Conservation (phyloP, 2,888 invertebrate species). For the Yponomeuta plumbellus region DNA sequence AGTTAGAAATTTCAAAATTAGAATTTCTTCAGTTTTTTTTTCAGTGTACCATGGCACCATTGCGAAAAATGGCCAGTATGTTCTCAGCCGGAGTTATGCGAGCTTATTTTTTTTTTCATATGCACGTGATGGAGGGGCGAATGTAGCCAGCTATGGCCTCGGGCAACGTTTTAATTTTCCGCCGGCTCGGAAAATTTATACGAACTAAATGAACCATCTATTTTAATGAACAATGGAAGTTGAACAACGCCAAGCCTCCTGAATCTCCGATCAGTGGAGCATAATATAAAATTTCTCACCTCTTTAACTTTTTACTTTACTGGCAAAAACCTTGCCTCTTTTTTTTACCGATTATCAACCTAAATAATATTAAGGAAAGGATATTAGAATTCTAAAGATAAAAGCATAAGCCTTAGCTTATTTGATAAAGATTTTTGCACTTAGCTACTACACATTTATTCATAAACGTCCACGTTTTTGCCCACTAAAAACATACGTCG, state of each 20-base stretch:
- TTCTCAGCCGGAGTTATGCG: conserved; percentile 50
- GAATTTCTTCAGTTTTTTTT: background rate
- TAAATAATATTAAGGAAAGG: too few relatives aligned
- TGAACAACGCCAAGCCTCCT: conserved; percentile 36
- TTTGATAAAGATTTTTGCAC: too few relatives aligned
- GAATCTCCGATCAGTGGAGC: background rate
- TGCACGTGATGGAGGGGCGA: conserved; percentile 26
- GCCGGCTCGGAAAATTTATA: conserved; percentile 63
- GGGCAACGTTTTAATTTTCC: conserved; percentile 75
- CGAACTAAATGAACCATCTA: conserved; percentile 69
- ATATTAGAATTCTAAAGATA: too few relatives aligned
- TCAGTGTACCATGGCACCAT: background rate
- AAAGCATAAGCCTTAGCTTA: too few relatives aligned
- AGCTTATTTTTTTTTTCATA: conserved; percentile 42
- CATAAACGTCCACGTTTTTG: background rate
- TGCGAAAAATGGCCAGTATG: conserved; percentile 44
- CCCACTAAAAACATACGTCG: background rate
- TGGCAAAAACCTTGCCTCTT: too few relatives aligned
- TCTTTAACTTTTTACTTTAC: too few relatives aligned
- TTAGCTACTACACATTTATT: too few relatives aligned
- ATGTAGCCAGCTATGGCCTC: conserved; percentile 43
- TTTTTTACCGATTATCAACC: too few relatives aligned
- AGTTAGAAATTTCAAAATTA: background rate
- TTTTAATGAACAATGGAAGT: conserved; percentile 74
- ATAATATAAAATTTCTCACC: background rate